Conservation (phyloP, 2,797 vertebrate genomes). For the Alouatta caraya region DNA sequence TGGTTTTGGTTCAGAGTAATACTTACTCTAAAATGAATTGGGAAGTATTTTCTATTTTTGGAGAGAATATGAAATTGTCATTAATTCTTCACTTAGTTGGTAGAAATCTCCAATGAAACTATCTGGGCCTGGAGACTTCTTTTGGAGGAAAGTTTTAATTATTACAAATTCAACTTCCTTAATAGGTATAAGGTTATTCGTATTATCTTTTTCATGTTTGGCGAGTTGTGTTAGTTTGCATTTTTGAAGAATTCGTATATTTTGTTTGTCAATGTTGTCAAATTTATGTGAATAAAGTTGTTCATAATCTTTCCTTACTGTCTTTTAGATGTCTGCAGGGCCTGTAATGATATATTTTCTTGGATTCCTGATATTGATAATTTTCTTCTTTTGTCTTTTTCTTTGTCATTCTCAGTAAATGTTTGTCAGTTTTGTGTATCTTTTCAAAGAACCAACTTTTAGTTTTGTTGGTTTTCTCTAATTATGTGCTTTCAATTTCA, state of each 20-base stretch:
- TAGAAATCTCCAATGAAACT: neutral
- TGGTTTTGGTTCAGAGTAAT: neutral
- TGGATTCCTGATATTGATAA: neutral
- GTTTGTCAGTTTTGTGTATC: neutral
- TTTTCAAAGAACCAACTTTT: neutral
- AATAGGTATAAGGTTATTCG: neutral
- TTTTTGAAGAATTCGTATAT: neutral
- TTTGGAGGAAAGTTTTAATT: neutral
- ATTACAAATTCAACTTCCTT: neutral
- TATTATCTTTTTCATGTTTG: neutral
- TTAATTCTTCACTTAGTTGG: neutral
- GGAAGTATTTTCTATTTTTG: neutral
- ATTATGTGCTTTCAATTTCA: too few species aligned
- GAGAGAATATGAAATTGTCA: neutral
- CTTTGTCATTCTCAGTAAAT: neutral
- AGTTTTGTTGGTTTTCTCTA: too few species aligned
- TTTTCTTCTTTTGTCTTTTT: neutral
- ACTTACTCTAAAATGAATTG: neutral
- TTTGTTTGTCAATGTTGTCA: neutral
- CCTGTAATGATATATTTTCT: neutral
- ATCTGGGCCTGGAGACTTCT: neutral
- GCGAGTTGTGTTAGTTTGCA: neutral
- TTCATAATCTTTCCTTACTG: neutral
- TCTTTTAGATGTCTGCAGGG: neutral
- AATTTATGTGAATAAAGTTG: neutral